phyloP scores from a whole-genome alignment of 1,140 invertebrate species.

The Brachionus plicatilis region DNA sequence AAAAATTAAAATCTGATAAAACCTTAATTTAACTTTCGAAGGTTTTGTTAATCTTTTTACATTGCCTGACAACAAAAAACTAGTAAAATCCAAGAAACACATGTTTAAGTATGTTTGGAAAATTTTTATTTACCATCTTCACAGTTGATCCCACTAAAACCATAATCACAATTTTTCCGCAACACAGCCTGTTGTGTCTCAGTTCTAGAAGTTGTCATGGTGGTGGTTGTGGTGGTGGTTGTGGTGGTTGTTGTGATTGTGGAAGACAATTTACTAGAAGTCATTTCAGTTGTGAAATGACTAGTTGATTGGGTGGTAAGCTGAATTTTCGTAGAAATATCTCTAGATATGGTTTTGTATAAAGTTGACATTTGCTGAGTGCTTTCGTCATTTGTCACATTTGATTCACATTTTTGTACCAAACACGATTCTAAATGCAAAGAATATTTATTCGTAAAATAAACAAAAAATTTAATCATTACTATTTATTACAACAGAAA shows the following conservation, averaged over 20 bases:
- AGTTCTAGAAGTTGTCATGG: background rate
- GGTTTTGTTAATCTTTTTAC: background rate
- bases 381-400: background rate
- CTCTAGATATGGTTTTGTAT: background rate
- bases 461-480: background rate
- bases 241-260: background rate
- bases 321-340: background rate
- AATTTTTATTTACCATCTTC: background rate
- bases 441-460: background rate
- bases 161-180: background rate
- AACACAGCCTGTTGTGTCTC: background rate
- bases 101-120: background rate
- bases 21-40: no score
- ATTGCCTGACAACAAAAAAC: background rate
- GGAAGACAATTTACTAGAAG: background rate
- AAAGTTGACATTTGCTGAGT: background rate
- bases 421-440: background rate
- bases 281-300: background rate
- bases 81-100: background rate
- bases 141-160: background rate
- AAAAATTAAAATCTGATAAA: no score
- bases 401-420: background rate
- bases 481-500: slow-evolving; percentile 17
- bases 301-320: background rate
- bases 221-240: background rate